Conservation (phyloP, 2,113 vertebrate genomes). For the Pionites leucogaster region DNA sequence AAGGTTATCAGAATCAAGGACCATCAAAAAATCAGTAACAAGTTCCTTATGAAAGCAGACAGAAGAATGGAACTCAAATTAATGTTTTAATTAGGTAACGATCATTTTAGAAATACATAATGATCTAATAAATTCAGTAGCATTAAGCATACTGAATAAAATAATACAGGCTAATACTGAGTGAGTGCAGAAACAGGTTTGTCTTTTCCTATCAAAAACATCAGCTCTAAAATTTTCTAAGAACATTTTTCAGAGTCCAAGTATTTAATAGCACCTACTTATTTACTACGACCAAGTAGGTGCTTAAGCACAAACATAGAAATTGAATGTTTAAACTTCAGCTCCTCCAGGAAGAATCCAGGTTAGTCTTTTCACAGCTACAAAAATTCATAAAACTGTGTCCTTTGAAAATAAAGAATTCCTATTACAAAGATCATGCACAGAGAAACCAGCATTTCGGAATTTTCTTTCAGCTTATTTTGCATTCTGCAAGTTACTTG, state of each 20-base stretch:
- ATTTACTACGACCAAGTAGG: not conserved
- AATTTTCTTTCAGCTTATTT: not conserved
- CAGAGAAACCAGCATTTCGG: not conserved
- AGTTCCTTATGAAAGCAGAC: not conserved
- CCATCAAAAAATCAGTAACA: not conserved
- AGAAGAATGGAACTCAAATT: not conserved
- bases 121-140: not conserved
- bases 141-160: fast-evolving
- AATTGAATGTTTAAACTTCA: not conserved
- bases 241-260: not conserved
- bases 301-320: not conserved
- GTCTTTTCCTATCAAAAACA: not conserved
- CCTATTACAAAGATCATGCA: not conserved
- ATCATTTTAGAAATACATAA: not conserved
- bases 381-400: not conserved
- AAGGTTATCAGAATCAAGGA: not conserved
- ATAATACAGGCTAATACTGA: not conserved
- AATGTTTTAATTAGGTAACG: not conserved
- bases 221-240: not conserved
- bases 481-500: not conserved
- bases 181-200: not conserved
- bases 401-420: not conserved
- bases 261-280: not conserved
- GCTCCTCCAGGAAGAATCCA: not conserved
- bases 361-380: not conserved